A percentile compares a stretch with the other conserved stretches of the same genome.
These are phyloP conservation scores for Gnathonemus longibarbis DNA, from an alignment of 2,113 vertebrate species.

Conservation along the genomic window DNA sequence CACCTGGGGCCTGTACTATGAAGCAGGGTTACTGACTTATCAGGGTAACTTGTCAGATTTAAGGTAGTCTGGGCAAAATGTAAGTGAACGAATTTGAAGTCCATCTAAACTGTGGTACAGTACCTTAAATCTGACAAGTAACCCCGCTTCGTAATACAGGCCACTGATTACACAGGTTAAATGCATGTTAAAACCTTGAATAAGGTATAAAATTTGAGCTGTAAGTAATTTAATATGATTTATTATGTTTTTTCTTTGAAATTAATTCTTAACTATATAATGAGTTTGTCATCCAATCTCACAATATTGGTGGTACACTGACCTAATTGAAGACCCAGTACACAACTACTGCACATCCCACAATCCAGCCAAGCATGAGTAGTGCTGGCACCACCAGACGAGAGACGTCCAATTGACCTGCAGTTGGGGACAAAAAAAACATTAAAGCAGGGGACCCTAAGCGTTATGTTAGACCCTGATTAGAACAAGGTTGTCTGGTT, in stretches of 20 bases:
- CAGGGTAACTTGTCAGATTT: no score
- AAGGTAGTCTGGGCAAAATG: no score
- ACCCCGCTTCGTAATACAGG: no score
- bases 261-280: background rate
- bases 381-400: conserved; percentile 53
- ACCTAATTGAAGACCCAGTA: conserved; percentile 66
- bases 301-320: conserved; percentile 8
- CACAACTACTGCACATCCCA: conserved; percentile 61
- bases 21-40: no score
- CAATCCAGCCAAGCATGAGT: conserved; percentile 65
- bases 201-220: background rate
- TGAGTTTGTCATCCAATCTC: background rate
- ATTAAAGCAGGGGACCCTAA: background rate
- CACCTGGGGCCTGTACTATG: background rate
- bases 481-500: background rate
- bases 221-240: background rate
- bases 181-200: background rate
- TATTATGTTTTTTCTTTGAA: background rate
- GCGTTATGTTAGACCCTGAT: background rate
- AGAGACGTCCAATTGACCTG: conserved; percentile 37
- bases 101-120: no score
- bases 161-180: background rate
- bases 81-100: no score
- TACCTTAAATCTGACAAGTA: no score
- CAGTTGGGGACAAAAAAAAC: conserved; percentile 19